A percentile compares a stretch with the other conserved stretches of the same genome.
phyloP scores from a whole-genome alignment of 2,113 vertebrate species.

The Paralichthys olivaceus region DNA sequence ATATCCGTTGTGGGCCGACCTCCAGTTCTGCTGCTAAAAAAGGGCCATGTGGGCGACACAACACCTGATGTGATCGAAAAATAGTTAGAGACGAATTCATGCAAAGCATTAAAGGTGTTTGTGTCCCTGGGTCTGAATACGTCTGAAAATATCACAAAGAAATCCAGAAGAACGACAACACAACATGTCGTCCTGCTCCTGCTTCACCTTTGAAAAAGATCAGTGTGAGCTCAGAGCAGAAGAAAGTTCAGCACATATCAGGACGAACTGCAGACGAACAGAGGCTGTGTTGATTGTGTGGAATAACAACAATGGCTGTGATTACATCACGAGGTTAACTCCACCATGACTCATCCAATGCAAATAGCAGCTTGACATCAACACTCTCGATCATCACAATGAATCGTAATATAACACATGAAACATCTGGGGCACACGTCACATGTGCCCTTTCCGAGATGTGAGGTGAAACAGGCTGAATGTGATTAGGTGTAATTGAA shows the following conservation, averaged over 20 bases:
- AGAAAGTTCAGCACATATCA: slow-evolving; percentile 44
- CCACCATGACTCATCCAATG: not conserved
- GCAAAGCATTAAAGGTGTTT: slow-evolving; percentile 13
- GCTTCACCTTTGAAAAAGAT: slow-evolving; percentile 62
- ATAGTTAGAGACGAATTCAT: slow-evolving; percentile 16
- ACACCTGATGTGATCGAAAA: not conserved
- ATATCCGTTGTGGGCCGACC: not conserved
- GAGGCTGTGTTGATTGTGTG: not conserved
- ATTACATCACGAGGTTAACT: not conserved
- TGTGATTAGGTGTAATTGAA: not conserved
- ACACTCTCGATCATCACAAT: not conserved
- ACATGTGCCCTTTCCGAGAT: too few relatives aligned
- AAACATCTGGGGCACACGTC: not conserved
- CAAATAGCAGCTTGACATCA: not conserved
- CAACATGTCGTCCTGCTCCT: not conserved
- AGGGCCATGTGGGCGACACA: not conserved
- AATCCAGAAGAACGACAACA: slow-evolving; percentile 29
- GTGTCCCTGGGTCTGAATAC: slow-evolving; percentile 31
- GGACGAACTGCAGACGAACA: slow-evolving; percentile 26
- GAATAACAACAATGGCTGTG: not conserved
- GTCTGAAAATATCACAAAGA: slow-evolving; percentile 12
- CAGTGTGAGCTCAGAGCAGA: not conserved
- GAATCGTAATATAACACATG: not conserved
- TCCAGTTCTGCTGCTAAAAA: slow-evolving; percentile 29
- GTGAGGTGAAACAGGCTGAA: not conserved